phyloP scores from a whole-genome alignment of 2,113 vertebrate species.

The Sebastes schlegelii region DNA sequence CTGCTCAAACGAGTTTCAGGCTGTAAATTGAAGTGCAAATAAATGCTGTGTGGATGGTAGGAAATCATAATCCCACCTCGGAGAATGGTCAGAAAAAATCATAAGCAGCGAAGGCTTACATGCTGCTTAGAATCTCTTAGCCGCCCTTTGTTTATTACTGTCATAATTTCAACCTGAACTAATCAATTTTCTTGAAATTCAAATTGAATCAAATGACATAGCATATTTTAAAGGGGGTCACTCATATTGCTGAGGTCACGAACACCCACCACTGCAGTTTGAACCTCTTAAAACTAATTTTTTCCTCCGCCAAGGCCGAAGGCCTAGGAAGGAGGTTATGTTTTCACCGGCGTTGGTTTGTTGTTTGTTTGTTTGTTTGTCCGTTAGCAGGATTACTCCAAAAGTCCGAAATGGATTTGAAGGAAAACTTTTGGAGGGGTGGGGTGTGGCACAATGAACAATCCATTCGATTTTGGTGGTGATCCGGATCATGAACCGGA shows the following conservation, averaged over 20 bases:
- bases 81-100: not conserved
- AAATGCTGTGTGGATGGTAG: not conserved
- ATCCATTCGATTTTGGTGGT: no score
- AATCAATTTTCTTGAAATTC: not conserved
- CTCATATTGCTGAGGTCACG: not conserved
- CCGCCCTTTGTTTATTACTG: not conserved
- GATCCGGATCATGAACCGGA: no score
- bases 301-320: no score
- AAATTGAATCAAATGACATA: not conserved
- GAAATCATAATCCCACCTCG: not conserved
- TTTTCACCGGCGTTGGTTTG: no score
- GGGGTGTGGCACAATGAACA: no score
- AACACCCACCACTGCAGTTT: not conserved
- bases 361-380: no score
- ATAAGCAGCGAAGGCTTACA: not conserved
- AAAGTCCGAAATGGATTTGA: no score
- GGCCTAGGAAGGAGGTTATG: no score
- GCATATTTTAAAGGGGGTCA: not conserved
- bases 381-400: no score
- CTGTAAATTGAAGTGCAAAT: not conserved
- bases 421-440: no score
- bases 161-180: no score
- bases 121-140: not conserved
- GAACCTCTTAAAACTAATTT: no score
- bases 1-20: not conserved